Base-by-base conservation (phyloP, 2,113 vertebrate genomes). In the Pomatostomus ruficeps region DNA sequence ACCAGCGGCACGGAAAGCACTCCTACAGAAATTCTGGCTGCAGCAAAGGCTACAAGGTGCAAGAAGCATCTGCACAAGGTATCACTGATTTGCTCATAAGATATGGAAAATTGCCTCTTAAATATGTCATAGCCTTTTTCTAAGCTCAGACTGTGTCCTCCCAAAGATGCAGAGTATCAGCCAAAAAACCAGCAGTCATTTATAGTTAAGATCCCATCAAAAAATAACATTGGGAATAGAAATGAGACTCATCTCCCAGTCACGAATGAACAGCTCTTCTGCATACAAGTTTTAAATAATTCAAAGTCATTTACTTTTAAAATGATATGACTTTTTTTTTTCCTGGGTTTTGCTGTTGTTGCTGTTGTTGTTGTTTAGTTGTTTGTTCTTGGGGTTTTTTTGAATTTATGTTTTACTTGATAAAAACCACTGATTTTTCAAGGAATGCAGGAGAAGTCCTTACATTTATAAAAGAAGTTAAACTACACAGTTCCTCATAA, bases 121-220 rank as follows among this genome's bases (percentile, higher is more conserved):
- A 81, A 43, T 63, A 82, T 8, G 4, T 25, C 15, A 28, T 4
- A 22, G 23, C 13, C 11, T 4, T 61, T 26, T 38, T 66, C 21
- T 26, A 77, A 70, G 7, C 6, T 28, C 25, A 75, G 24, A 33
- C 0, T 54, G 20, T 8, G 12, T 33, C 8, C 19, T 61, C 19
- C 25, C 25, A 42, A 24, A 61, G 19, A 72, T 5, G 7, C n/a
- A 61, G n/a, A 55, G 14, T 31, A 38, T n/a, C 40, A 55, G 6
- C 10, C 55, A 61, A 55, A 58, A 54, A 15, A n/a, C 0, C 18
- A 72, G 19, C 3, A 54, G 29, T 10, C 2, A 2, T 16, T 38
- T 1, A 35, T 3, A 35, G 10, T 8, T 38, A 61, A 80, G 33
- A 76, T 52, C 11, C 42, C n/a, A 74, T 10, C 70, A 38, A 6